Conservation (phyloP, 2,113 vertebrate species). For the Cheirogaleus medius region DNA sequence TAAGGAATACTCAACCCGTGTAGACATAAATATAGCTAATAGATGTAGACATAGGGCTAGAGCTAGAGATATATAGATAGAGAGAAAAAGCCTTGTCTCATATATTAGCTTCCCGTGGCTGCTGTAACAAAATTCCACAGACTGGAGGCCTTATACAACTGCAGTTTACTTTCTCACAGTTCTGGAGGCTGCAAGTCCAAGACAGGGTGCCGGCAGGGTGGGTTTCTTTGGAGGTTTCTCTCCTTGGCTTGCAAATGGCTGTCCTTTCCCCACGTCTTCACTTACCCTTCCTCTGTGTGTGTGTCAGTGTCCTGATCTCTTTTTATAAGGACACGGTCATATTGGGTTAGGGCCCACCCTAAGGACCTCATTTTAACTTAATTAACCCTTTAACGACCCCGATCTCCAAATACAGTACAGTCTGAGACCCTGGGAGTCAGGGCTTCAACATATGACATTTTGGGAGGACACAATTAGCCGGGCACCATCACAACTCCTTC, state of each 20-base stretch:
- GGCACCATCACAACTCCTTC: not conserved
- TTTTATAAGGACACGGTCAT: not conserved
- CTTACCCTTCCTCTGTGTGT: not conserved
- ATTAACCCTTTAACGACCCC: not conserved
- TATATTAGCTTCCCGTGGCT: not conserved
- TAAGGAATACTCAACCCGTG: not conserved
- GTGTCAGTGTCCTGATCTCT: not conserved
- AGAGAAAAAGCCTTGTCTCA: not conserved
- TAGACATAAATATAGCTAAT: no score
- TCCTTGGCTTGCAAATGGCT: no score
- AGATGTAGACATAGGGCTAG: not conserved
- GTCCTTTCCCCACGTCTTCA: not conserved
- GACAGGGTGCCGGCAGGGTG: not conserved
- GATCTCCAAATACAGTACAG: fast-evolving
- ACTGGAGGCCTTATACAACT: not conserved
- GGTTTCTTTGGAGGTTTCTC: not conserved
- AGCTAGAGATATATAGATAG: no score
- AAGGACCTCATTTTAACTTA: not conserved
- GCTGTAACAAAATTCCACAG: not conserved
- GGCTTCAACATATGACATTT: not conserved
- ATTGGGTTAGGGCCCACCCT: not conserved
- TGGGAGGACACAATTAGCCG: not conserved
- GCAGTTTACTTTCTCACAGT: not conserved
- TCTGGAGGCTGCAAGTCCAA: not conserved
- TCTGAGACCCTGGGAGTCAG: not conserved